Evolutionary conservation across 2,888 invertebrate species (phyloP).

Genomic region (Hirtodrosophila alboralis): DNA sequence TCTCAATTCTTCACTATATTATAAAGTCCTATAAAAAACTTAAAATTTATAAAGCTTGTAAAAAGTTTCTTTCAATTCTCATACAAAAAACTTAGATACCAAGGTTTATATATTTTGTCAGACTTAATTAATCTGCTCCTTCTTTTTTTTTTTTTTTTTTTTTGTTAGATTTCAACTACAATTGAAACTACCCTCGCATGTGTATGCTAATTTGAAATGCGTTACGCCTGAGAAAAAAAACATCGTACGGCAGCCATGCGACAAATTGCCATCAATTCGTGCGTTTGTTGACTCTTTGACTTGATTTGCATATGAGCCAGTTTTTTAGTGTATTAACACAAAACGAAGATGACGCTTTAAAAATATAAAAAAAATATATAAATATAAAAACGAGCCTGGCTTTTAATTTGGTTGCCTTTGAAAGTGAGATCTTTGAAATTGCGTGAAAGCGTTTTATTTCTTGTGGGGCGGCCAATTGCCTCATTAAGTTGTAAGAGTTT

Average conservation of each 20-base stretch:
- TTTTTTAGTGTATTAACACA: constrained; percentile 40
- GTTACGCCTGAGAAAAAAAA: constrained; percentile 28
- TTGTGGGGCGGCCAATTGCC: constrained; percentile 10
- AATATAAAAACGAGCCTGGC: constrained; percentile 21
- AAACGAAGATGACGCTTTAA: constrained; percentile 40
- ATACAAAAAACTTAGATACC: too few relatives aligned
- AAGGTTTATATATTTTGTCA: too few relatives aligned
- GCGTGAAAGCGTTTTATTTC: constrained; percentile 52
- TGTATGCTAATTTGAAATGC: constrained; percentile 65
- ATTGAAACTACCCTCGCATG: too few relatives aligned
- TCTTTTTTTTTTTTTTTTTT: too few relatives aligned
- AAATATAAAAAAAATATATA: constrained; percentile 10
- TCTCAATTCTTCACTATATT: too few relatives aligned
- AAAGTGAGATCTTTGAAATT: constrained; percentile 70
- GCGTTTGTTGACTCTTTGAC: constrained; percentile 67
- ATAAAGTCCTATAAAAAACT: too few relatives aligned
- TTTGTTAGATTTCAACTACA: too few relatives aligned
- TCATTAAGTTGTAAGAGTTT: constrained; percentile 71
- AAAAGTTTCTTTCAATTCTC: too few relatives aligned
- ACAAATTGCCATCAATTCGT: constrained; percentile 68
- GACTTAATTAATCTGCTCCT: too few relatives aligned
- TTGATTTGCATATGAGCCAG: constrained; percentile 70
- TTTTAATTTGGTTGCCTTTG: constrained; percentile 41
- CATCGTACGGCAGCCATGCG: constrained; percentile 37
- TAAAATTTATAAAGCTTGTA: too few relatives aligned